phyloP scores from a whole-genome alignment of 2,113 vertebrate species.

The Leuciscus idus region DNA sequence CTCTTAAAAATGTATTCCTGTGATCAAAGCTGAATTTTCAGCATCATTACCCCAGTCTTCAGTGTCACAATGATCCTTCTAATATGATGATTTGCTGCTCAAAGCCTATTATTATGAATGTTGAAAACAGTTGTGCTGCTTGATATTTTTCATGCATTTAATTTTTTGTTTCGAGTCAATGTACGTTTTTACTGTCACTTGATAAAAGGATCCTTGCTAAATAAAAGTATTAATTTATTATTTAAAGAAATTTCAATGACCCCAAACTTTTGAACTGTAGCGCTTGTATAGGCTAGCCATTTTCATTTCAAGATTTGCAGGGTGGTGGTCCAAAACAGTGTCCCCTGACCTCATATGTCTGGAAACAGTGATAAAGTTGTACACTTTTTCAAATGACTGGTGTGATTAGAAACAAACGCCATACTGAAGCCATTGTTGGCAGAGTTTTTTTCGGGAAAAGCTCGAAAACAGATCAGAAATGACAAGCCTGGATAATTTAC shows the following conservation, averaged over 20 bases:
- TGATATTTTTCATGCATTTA: too few relatives aligned
- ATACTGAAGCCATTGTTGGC: conserved; percentile 45
- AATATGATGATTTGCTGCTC: too few relatives aligned
- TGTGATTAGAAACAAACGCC: conserved; percentile 50
- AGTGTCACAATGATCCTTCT: too few relatives aligned
- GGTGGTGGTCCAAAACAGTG: background rate
- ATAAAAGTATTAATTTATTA: background rate
- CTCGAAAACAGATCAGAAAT: conserved; percentile 61
- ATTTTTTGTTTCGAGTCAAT: too few relatives aligned
- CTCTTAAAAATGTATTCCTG: too few relatives aligned
- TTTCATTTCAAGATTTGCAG: background rate
- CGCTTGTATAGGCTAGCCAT: background rate
- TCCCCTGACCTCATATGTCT: conserved; percentile 34
- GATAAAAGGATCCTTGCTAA: background rate
- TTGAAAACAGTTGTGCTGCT: too few relatives aligned
- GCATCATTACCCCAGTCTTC: too few relatives aligned
- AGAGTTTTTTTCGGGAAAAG: conserved; percentile 47
- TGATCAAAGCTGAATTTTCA: too few relatives aligned
- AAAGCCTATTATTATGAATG: too few relatives aligned
- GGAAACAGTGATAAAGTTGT: conserved; percentile 51
- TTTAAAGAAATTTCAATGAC: background rate
- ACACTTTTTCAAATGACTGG: conserved; percentile 19
- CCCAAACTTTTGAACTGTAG: background rate
- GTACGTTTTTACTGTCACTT: background rate
- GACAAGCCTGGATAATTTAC: conserved; percentile 61